Evolutionary conservation across 2,888 invertebrate genomes (phyloP).

Genomic region (Chymomyza caudatula): DNA sequence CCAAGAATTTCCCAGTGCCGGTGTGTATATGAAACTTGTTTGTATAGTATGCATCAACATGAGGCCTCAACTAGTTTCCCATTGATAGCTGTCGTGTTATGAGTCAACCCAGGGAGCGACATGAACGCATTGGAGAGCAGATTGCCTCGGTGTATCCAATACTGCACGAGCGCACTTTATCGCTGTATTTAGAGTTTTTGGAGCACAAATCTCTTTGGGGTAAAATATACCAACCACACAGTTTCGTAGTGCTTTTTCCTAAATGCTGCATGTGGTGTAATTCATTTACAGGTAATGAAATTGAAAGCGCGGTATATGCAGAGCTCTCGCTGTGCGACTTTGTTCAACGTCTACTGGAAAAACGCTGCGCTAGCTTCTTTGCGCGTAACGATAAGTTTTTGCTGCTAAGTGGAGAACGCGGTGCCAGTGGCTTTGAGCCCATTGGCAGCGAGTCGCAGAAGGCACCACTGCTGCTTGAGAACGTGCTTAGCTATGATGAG

Average conservation of each 20-base stretch:
- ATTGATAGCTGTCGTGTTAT: conserved; percentile 71
- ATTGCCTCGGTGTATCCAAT: conserved; percentile 83
- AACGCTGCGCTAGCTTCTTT: conserved; percentile 80
- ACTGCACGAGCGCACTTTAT: conserved; percentile 83
- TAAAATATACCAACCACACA: too few relatives aligned
- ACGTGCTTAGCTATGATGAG: conserved; percentile 81
- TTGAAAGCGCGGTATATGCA: conserved; percentile 75
- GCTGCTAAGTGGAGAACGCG: conserved; percentile 77
- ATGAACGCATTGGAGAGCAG: conserved; percentile 64
- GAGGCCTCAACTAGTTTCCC: conserved; percentile 64
- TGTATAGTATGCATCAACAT: background rate
- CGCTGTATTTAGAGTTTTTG: conserved; percentile 82
- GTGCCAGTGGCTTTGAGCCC: conserved; percentile 79
- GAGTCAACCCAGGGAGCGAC: conserved; percentile 62
- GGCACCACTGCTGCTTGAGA: conserved; percentile 78
- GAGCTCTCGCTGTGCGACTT: conserved; percentile 79
- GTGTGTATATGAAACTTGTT: conserved; percentile 35
- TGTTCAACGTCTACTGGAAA: conserved; percentile 79
- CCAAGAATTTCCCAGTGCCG: conserved; percentile 64
- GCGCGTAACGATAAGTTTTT: conserved; percentile 78
- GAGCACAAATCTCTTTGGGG: conserved; percentile 80
- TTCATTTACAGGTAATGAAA: conserved; percentile 53
- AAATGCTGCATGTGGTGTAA: background rate
- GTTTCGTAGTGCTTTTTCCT: conserved; percentile 18
- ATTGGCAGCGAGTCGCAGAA: conserved; percentile 79